phyloP scores from a whole-genome alignment of 2,888 invertebrate genomes.

The Dicyrtomina minuta region DNA sequence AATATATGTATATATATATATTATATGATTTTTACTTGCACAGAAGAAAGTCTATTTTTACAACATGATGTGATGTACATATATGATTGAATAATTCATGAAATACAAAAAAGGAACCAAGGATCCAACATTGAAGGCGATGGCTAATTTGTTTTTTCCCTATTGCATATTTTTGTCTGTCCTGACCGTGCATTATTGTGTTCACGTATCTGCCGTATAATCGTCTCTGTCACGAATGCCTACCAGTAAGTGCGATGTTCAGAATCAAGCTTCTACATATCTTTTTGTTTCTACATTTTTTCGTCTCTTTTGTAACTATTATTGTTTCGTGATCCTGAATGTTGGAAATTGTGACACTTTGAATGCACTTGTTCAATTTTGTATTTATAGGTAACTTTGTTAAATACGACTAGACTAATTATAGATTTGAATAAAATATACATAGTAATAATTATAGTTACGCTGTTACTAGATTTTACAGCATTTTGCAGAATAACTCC shows the following conservation, averaged over 20 bases:
- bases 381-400: not conserved
- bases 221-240: constrained; percentile 47
- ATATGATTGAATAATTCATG: constrained; percentile 18
- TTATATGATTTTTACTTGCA: not conserved
- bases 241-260: constrained; percentile 47
- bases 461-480: too few species aligned
- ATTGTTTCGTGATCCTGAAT: constrained; percentile 10
- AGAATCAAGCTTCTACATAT: constrained; percentile 42
- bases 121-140: constrained; percentile 39
- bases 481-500: too few species aligned
- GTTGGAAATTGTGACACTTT: too few species aligned
- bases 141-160: constrained; percentile 48
- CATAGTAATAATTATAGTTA: too few species aligned
- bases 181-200: constrained; percentile 46
- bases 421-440: too few species aligned
- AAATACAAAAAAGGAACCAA: constrained; percentile 20
- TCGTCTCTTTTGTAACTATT: constrained; percentile 6
- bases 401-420: too few species aligned
- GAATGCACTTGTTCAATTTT: not conserved
- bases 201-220: constrained; percentile 46
- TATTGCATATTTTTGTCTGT: constrained; percentile 46
- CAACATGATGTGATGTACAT: not conserved
- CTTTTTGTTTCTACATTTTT: constrained; percentile 21
- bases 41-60: constrained; percentile 1
- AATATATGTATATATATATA: constrained; percentile 1